phyloP scores from a whole-genome alignment of 2,888 invertebrate species.

The Nephrotoma appendiculata region DNA sequence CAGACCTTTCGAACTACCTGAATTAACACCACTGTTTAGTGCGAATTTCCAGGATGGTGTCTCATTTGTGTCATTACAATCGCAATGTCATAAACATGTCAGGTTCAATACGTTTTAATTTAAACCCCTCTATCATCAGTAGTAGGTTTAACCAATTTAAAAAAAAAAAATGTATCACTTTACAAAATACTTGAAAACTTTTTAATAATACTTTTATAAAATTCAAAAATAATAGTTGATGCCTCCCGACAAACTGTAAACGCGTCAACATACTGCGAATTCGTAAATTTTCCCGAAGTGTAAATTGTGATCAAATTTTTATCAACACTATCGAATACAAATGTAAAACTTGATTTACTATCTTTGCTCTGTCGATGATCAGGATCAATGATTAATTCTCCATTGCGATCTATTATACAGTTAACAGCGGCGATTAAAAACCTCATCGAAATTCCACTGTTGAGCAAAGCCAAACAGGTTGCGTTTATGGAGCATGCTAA shows the following conservation, averaged over 20 bases:
- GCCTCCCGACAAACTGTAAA: slow-evolving; percentile 48
- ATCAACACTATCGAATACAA: slow-evolving; percentile 56
- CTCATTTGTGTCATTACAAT: too few species aligned
- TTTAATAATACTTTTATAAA: slow-evolving; percentile 50
- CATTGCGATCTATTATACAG: slow-evolving; percentile 49
- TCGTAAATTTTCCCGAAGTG: slow-evolving; percentile 53
- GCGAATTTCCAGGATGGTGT: too few species aligned
- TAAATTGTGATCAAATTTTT: slow-evolving; percentile 45
- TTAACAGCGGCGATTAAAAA: slow-evolving; percentile 65
- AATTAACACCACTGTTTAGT: too few species aligned
- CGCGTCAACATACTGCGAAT: slow-evolving; percentile 50
- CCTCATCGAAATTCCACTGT: slow-evolving; percentile 72
- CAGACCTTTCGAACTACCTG: too few species aligned
- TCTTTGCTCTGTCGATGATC: slow-evolving; percentile 34
- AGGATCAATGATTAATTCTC: slow-evolving; percentile 50
- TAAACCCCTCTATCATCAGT: too few species aligned
- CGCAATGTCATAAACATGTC: too few species aligned
- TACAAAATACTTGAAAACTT: slow-evolving; percentile 34
- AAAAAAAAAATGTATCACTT: not conserved
- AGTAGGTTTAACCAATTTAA: not conserved
- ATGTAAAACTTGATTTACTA: slow-evolving; percentile 49
- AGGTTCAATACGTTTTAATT: too few species aligned
- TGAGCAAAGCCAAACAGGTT: slow-evolving; percentile 64
- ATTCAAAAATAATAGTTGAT: slow-evolving; percentile 53
- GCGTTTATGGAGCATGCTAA: slow-evolving; percentile 72